A percentile compares a stretch with the other conserved stretches of the same genome.
Evolutionary conservation across 1,140 invertebrate genomes (phyloP).

Genomic region (Atta colombica): DNA sequence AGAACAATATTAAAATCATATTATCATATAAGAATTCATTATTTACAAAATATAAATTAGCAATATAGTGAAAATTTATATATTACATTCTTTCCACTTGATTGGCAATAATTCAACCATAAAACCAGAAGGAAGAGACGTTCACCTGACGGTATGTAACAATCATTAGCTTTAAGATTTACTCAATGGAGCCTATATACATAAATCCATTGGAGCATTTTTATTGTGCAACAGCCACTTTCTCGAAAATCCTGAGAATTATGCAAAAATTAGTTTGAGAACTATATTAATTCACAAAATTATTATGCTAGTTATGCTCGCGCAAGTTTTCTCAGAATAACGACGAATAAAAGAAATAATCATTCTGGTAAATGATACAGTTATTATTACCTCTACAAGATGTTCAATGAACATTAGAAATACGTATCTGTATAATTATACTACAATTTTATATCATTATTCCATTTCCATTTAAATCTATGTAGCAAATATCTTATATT

Average conservation of each 20-base stretch:
- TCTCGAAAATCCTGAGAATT: constrained; percentile 41
- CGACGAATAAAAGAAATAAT: constrained; percentile 22
- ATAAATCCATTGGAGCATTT: constrained; percentile 44
- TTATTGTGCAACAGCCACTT: constrained; percentile 50
- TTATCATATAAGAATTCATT: background rate
- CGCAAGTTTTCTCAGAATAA: constrained; percentile 53
- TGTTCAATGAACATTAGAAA: constrained; percentile 19
- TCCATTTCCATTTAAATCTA: background rate
- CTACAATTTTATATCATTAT: background rate
- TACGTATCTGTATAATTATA: background rate
- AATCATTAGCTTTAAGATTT: constrained; percentile 32
- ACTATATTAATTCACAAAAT: constrained; percentile 4
- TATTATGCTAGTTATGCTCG: constrained; percentile 6
- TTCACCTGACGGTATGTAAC: constrained; percentile 42
- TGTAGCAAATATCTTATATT: background rate
- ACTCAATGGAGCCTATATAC: constrained; percentile 10
- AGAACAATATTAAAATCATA: background rate
- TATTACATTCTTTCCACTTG: constrained; percentile 21
- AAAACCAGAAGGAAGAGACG: constrained; percentile 11
- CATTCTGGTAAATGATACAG: constrained; percentile 13
- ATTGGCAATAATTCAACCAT: constrained; percentile 31
- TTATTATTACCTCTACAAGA: constrained; percentile 20
- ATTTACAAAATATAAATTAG: background rate
- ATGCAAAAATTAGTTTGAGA: constrained; percentile 59
- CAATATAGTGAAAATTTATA: background rate